A percentile compares a stretch with the other conserved stretches of the same genome.
Evolutionary conservation across 1,140 invertebrate species (phyloP).

Genomic region (Gonatopus flavifemur): DNA sequence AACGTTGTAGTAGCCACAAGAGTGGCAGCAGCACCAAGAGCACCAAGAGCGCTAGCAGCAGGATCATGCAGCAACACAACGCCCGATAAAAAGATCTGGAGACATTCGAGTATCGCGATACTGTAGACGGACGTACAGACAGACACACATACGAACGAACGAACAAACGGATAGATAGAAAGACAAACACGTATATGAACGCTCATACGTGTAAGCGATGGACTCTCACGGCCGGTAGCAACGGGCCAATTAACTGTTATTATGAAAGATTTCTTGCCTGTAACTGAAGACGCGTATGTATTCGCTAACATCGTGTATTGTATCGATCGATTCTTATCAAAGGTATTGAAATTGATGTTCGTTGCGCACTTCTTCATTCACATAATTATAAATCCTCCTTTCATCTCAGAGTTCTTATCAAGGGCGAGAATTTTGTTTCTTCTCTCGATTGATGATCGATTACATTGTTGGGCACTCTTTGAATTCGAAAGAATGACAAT

Average conservation of each 20-base stretch:
- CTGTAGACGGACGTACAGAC: too few relatives aligned
- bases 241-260: constrained; percentile 45
- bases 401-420: too few relatives aligned
- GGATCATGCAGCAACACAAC: constrained; percentile 13
- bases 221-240: constrained; percentile 28
- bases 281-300: constrained; percentile 29
- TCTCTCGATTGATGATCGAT: too few relatives aligned
- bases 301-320: too few relatives aligned
- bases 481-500: too few relatives aligned
- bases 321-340: too few relatives aligned
- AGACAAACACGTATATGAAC: not conserved
- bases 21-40: constrained; percentile 15
- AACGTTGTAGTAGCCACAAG: constrained; percentile 1
- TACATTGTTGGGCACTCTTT: too few relatives aligned
- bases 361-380: too few relatives aligned
- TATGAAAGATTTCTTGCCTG: constrained; percentile 40
- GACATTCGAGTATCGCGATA: constrained; percentile 15
- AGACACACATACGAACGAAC: too few relatives aligned
- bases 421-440: too few relatives aligned
- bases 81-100: constrained; percentile 26
- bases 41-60: constrained; percentile 13
- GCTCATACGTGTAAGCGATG: not conserved
- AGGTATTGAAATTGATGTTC: too few relatives aligned
- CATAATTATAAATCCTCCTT: too few relatives aligned
- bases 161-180: not conserved